phyloP scores from a whole-genome alignment of 2,797 vertebrate species.

The Oryzias sinensis region DNA sequence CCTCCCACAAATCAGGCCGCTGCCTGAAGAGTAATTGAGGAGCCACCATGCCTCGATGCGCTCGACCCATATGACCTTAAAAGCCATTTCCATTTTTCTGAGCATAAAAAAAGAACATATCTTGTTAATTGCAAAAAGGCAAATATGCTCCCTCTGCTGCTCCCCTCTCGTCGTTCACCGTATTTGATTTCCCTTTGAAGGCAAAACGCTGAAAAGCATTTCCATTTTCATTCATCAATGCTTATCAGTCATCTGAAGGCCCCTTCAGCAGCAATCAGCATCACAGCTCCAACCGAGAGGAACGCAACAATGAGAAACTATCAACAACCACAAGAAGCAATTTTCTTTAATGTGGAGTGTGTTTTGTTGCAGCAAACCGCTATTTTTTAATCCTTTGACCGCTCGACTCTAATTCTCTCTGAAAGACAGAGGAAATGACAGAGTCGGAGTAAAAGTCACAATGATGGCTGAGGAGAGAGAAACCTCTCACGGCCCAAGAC shows the following conservation, averaged over 20 bases:
- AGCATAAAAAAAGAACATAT: constrained; percentile 73
- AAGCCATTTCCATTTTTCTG: constrained; percentile 82
- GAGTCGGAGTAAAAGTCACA: constrained; percentile 6
- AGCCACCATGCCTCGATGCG: constrained; percentile 80
- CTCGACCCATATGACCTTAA: constrained; percentile 83
- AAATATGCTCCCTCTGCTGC: constrained; percentile 58
- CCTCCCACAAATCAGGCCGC: constrained; percentile 42
- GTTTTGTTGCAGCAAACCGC: constrained; percentile 57
- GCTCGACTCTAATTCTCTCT: constrained; percentile 26
- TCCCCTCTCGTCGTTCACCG: constrained; percentile 22
- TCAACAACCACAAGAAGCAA: constrained; percentile 56
- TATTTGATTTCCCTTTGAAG: constrained; percentile 70
- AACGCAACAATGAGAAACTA: constrained; percentile 47
- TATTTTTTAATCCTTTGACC: constrained; percentile 64
- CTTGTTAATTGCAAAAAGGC: constrained; percentile 81
- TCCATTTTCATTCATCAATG: constrained; percentile 80
- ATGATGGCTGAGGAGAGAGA: not conserved
- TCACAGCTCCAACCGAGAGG: constrained; percentile 53
- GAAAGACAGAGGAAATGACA: constrained; percentile 32
- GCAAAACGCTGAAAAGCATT: constrained; percentile 76
- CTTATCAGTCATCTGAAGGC: constrained; percentile 74
- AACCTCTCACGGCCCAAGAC: not conserved
- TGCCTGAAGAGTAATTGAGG: constrained; percentile 76
- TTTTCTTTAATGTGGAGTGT: constrained; percentile 63
- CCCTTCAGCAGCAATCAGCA: constrained; percentile 67